phyloP scores from a whole-genome alignment of 2,113 vertebrate genomes.

The Phaethornis superciliosus region DNA sequence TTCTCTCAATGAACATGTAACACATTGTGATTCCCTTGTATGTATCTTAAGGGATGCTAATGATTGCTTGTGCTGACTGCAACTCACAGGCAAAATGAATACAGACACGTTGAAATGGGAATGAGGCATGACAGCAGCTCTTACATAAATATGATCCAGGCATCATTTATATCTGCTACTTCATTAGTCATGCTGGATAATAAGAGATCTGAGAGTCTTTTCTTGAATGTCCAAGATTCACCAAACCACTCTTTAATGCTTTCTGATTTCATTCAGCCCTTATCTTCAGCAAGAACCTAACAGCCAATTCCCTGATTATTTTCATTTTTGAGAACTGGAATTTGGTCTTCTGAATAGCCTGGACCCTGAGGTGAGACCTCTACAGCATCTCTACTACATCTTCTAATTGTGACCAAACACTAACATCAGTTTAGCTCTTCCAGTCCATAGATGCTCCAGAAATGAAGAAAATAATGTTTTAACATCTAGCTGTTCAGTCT shows the following conservation, averaged over 20 bases:
- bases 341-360: background rate
- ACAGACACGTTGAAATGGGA: conserved; percentile 29
- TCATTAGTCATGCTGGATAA: conserved; percentile 34
- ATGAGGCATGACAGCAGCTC: conserved; percentile 32
- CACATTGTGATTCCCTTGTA: background rate
- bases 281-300: background rate
- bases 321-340: background rate
- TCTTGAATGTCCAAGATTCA: background rate
- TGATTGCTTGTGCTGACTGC: background rate
- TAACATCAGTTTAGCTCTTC: background rate
- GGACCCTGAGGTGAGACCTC: background rate
- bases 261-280: background rate
- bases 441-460: background rate
- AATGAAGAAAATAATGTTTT: background rate
- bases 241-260: background rate
- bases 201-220: background rate
- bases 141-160: conserved; percentile 27
- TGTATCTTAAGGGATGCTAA: conserved; percentile 29
- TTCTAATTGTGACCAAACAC: background rate
- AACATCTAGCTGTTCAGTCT: background rate
- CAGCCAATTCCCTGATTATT: background rate
- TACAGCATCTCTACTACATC: background rate
- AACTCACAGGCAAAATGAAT: conserved; percentile 19
- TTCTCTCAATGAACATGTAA: background rate
- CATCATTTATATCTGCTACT: conserved; percentile 36